Evolutionary conservation across 2,113 vertebrate genomes (phyloP).

Genomic region (Hippocampus comes): DNA sequence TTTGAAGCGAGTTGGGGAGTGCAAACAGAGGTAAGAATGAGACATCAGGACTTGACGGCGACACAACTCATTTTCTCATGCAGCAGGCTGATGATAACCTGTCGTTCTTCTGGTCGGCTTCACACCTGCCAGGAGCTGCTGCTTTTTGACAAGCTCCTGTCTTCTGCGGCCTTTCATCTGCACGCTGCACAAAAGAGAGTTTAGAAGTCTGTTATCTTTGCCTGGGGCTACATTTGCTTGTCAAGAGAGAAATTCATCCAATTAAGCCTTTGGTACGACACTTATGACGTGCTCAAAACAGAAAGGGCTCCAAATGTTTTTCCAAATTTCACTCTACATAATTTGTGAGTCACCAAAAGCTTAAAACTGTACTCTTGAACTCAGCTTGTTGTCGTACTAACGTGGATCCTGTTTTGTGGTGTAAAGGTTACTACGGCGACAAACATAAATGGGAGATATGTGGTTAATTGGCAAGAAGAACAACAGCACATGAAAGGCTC

Average conservation of each 20-base stretch:
- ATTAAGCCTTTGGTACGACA: conserved; percentile 58
- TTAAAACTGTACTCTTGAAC: conserved; percentile 9
- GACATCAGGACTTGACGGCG: conserved; percentile 57
- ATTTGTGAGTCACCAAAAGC: conserved; percentile 34
- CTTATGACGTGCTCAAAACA: conserved; percentile 52
- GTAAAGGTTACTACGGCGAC: conserved; percentile 6
- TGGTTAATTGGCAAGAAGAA: not conserved
- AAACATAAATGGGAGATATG: not conserved
- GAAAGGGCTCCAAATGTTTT: conserved; percentile 46
- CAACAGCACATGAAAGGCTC: not conserved
- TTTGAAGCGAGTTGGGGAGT: conserved; percentile 32
- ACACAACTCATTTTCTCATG: conserved; percentile 61
- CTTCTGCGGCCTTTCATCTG: conserved; percentile 71
- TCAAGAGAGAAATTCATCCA: conserved; percentile 57
- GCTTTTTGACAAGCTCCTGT: conserved; percentile 69
- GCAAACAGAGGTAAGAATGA: conserved; percentile 45
- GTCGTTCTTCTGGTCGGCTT: conserved; percentile 64
- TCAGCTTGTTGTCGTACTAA: conserved; percentile 30
- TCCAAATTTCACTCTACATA: conserved; percentile 41
- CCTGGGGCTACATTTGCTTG: conserved; percentile 60
- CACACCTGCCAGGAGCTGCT: conserved; percentile 55
- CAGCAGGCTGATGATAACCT: conserved; percentile 62
- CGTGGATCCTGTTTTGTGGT: conserved; percentile 15
- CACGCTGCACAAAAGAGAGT: conserved; percentile 65
- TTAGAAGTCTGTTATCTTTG: conserved; percentile 69